Evolutionary conservation across 2,797 vertebrate species (phyloP).

Genomic region (Sebastes hopkinsi): DNA sequence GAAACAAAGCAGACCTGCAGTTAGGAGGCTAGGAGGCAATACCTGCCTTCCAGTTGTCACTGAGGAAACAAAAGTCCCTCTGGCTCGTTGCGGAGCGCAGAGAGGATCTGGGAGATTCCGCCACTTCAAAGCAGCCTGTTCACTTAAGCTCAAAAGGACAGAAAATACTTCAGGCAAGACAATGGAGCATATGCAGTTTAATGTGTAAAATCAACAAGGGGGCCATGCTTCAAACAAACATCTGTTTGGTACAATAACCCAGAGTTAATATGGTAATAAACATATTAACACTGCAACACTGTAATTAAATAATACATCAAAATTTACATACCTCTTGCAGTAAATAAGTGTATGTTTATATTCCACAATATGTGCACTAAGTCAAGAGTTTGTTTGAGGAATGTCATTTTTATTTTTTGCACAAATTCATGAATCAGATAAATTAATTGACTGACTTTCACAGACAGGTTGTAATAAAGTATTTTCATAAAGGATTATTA

Average conservation of each 20-base stretch:
- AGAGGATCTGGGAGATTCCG: conserved; percentile 40
- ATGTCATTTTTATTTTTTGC: neutral
- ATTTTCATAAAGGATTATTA: conserved; percentile 62
- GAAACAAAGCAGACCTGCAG: conserved; percentile 64
- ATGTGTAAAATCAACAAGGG: conserved; percentile 62
- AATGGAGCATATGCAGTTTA: conserved; percentile 50
- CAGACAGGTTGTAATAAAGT: conserved; percentile 38
- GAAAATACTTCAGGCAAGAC: conserved; percentile 62
- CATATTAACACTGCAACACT: conserved; percentile 6
- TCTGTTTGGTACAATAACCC: conserved; percentile 46
- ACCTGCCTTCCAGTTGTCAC: conserved; percentile 55
- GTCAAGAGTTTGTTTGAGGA: neutral
- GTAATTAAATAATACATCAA: conserved; percentile 40
- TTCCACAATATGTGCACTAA: neutral
- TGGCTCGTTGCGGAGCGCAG: conserved; percentile 39
- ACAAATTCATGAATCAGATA: conserved; percentile 3
- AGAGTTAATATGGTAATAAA: conserved; percentile 30
- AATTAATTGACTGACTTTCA: conserved; percentile 33
- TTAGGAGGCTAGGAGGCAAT: conserved; percentile 55
- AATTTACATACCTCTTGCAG: neutral
- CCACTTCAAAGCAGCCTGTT: conserved; percentile 55
- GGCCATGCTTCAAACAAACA: conserved; percentile 43
- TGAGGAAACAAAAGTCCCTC: conserved; percentile 58
- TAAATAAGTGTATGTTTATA: neutral
- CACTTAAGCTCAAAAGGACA: conserved; percentile 54